phyloP scores from a whole-genome alignment of 1,140 invertebrate species.

The Campoletis sonorensis region DNA sequence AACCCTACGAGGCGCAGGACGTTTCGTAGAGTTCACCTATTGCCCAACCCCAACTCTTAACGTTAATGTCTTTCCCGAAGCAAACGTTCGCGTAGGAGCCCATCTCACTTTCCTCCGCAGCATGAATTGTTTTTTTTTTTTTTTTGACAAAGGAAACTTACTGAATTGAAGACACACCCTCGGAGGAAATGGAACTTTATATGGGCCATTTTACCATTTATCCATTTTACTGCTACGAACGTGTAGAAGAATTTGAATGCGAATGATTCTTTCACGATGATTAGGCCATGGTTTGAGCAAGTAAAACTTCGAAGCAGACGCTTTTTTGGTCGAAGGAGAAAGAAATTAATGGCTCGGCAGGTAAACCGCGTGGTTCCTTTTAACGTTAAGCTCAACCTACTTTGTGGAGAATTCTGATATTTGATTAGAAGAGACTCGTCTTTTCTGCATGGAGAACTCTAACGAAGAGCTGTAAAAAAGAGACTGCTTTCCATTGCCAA shows the following conservation, averaged over 20 bases:
- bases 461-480: not conserved
- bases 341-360: not conserved
- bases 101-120: not conserved
- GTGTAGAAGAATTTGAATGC: no score
- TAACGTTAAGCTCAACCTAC: not conserved
- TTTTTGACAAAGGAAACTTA: not conserved
- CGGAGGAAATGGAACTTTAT: not conserved
- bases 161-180: not conserved
- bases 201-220: no score
- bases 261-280: no score
- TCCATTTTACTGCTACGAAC: no score
- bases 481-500: not conserved
- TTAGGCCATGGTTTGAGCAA: no score
- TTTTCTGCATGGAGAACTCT: not conserved
- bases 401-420: not conserved
- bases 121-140: slow-evolving; percentile 47
- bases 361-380: not conserved
- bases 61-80: slow-evolving; percentile 28
- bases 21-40: slow-evolving; percentile 51
- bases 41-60: slow-evolving; percentile 18
- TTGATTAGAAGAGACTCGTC: not conserved
- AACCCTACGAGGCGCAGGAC: slow-evolving; percentile 55
- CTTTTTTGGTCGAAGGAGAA: no score
- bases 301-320: no score
- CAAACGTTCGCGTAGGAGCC: not conserved